Evolutionary conservation across 2,888 invertebrate genomes (phyloP).

Genomic region (Campopleginae sp.): DNA sequence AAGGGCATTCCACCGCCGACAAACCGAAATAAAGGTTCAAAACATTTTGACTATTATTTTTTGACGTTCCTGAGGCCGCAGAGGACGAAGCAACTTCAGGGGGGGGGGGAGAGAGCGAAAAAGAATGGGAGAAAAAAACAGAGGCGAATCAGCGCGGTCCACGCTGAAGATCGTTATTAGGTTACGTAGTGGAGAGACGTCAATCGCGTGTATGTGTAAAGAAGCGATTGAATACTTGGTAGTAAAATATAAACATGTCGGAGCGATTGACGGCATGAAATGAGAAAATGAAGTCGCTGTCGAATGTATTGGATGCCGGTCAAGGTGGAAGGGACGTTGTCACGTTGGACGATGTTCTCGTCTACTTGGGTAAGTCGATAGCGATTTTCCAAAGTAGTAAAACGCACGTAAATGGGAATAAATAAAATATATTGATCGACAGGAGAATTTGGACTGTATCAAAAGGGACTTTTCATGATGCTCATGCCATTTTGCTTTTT

Average conservation of each 20-base stretch:
- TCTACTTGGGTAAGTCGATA: slow-evolving; percentile 69
- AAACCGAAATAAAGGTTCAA: not conserved
- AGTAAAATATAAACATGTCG: not conserved
- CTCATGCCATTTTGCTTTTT: slow-evolving; percentile 80
- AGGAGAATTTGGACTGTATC: slow-evolving; percentile 81
- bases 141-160: not conserved
- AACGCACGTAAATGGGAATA: not conserved
- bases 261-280: slow-evolving; percentile 7
- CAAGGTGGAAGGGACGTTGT: slow-evolving; percentile 58
- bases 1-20: slow-evolving; percentile 70
- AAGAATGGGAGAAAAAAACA: slow-evolving; percentile 18
- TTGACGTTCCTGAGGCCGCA: not conserved
- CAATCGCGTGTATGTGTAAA: not conserved
- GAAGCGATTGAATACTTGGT: slow-evolving; percentile 2
- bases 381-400: not conserved
- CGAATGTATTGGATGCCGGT: slow-evolving; percentile 18
- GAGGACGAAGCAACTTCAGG: not conserved
- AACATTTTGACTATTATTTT: not conserved
- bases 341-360: slow-evolving; percentile 73
- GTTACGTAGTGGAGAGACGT: slow-evolving; percentile 42
- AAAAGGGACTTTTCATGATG: slow-evolving; percentile 78
- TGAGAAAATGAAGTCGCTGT: slow-evolving; percentile 52
- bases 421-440: slow-evolving; percentile 64
- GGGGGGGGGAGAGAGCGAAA: too few species aligned
- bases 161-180: not conserved